Evolutionary conservation across 2,113 vertebrate species (phyloP), one percentile per base, ranked within the genome.

Genomic region (Trochalopteron elliotii): DNA sequence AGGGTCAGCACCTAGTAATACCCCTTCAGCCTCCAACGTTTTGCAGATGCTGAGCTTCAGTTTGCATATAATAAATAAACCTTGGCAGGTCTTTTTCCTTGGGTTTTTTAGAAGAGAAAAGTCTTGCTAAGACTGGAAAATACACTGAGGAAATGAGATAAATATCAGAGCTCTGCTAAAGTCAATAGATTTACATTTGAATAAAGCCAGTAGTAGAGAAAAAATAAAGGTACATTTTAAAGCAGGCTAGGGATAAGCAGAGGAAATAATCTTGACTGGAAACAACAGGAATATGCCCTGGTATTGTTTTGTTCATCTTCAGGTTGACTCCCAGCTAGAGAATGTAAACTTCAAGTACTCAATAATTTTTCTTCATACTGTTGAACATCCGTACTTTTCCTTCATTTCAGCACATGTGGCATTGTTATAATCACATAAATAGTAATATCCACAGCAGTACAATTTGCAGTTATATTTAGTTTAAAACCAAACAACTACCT

Each of bases 171-270:
- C 15, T 65, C 81, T 88, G 63, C 53, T 89, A 77, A 94, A 93
- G 71, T 94, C 67, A 92, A 90, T 30, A 92, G 82, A 93, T 90
- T 77, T 96, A 74, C 68, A 95, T 90, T 92, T 93, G 71, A 93
- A 89, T 96, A 80, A 93, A 90, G 60, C 42, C 7, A 9, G 52
- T 22, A 71, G 24, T 30, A 69, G 49, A 68, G 27, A 44, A 86
- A 84, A 94, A 91, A 59, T 64, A 67, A 81, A 86, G 60, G 33
- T 77, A 37, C 21, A 16, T 87, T 94, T 89, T 59, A 69, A 95
- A 87, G 61, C 23, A 74, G 21, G 50, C 25, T 68, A 14, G 1
- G 15, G 35, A 44, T 31, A 93, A 50, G 24, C 42, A 90, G 67
- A 87, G 75, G 19, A 90, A 77, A 85, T 77, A 15, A 11, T 83